Base-by-base conservation (phyloP, 2,797 vertebrate genomes). In the Decapterus maruadsi region DNA sequence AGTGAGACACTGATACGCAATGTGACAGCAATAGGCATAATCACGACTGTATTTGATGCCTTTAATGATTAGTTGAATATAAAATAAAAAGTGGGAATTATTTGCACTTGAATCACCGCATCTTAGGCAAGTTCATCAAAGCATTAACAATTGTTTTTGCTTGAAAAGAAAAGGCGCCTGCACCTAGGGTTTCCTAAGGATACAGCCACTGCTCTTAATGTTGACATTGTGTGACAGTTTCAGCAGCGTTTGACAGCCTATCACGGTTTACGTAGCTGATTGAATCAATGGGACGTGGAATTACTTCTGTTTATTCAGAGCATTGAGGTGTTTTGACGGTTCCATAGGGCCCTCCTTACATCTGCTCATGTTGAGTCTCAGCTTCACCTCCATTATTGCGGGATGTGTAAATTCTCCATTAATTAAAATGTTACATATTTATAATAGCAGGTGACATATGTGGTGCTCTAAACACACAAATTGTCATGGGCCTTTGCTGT, bases 371-470 rank as follows among this genome's bases (percentile, higher is more conserved):
- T 26, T 26, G 60, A 71, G 83, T 61, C 68, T 61, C 64, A 13
- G 57, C 75, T 68, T 73, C 43, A 75, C 42, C 58, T 56, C 40
- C 59, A 46, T 82, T 71, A 74, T 51, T 45, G 40, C 10, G 73
- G 64, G 50, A 80, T 62, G 62, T 38, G 63, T 22, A 76, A 59
- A 46, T 43, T 22, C 42, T 67, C 29, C 81, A 40, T 40, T 40
- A 84, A 90, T 89, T 87, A 85, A 84, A 83, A 76, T 29, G 19
- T 58, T 59, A 61, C 58, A 55, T 73, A 75, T 69, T 62, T 56
- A 65, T 83, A 78, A 88, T 80, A 75, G 68, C 80, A 85, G 75
- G 68, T 78, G 86, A 87, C 84, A 85, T 60, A 77, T 77, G 67
- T 68, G 58, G 66, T 17, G 66, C 57, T 76, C 62, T 82, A 38